These are phyloP conservation scores for Danaus plexippus DNA, from an alignment of 1,140 invertebrate species.

Conservation along the genomic window DNA sequence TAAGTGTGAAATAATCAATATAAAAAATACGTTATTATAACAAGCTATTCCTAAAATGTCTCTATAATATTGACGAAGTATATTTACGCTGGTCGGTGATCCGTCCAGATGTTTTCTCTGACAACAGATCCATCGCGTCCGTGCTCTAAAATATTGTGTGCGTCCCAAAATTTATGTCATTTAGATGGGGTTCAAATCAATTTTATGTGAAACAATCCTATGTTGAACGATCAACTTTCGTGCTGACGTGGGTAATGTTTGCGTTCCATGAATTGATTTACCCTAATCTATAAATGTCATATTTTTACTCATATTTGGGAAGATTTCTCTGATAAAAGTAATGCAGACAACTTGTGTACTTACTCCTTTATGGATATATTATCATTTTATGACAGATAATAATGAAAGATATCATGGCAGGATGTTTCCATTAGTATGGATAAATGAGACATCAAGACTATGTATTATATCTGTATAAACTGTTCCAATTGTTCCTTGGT, in stretches of 20 bases:
- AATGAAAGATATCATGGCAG: too few species aligned
- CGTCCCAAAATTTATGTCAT: slow-evolving; percentile 43
- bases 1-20: too few species aligned
- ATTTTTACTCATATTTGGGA: slow-evolving; percentile 31
- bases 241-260: slow-evolving; percentile 59
- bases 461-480: too few species aligned
- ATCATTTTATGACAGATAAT: too few species aligned
- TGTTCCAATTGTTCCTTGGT: too few species aligned
- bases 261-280: slow-evolving; percentile 50
- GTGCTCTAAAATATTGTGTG: slow-evolving; percentile 40
- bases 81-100: slow-evolving; percentile 44
- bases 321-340: slow-evolving; percentile 12
- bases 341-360: slow-evolving; percentile 5
- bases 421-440: too few species aligned
- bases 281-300: slow-evolving; percentile 61
- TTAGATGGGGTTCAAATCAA: slow-evolving; percentile 56
- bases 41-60: slow-evolving; percentile 22
- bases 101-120: slow-evolving; percentile 30
- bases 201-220: slow-evolving; percentile 53
- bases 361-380: too few species aligned
- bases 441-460: too few species aligned
- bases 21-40: too few species aligned
- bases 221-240: slow-evolving; percentile 25
- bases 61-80: slow-evolving; percentile 53
- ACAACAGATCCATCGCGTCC: slow-evolving; percentile 20